A percentile compares a stretch with the other conserved stretches of the same genome.
Evolutionary conservation across 2,113 vertebrate species (phyloP).

Genomic region (Sterna hirundo): DNA sequence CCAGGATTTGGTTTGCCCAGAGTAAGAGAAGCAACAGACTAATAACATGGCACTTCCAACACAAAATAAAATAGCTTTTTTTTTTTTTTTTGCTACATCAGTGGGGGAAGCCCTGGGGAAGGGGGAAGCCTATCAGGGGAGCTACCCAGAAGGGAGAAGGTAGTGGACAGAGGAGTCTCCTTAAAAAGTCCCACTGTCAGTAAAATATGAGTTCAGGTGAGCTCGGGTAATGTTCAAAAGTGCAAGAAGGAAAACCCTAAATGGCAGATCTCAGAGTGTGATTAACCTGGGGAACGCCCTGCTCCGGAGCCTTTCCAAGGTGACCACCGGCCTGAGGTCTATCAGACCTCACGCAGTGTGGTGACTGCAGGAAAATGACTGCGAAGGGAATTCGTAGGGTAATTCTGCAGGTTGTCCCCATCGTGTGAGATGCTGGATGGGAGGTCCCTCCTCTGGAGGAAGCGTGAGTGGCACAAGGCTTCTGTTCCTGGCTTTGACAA

Average conservation of each 20-base stretch:
- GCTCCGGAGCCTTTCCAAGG: background rate
- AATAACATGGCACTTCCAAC: background rate
- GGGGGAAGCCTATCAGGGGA: background rate
- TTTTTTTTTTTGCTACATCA: background rate
- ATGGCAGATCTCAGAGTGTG: background rate
- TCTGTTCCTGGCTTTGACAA: background rate
- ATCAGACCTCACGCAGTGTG: accelerated
- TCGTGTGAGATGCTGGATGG: background rate
- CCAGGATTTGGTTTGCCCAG: background rate
- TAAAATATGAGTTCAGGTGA: background rate
- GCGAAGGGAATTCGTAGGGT: background rate
- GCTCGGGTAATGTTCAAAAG: background rate
- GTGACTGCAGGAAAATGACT: background rate
- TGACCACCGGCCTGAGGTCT: background rate
- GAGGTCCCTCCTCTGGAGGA: background rate
- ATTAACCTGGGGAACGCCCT: background rate
- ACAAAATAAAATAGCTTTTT: background rate
- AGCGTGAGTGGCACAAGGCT: background rate
- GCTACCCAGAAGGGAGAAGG: background rate
- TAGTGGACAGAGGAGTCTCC: background rate
- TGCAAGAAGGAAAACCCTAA: background rate
- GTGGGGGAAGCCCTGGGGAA: background rate
- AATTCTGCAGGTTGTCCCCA: background rate
- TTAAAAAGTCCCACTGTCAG: background rate
- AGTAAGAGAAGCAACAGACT: background rate